phyloP scores from a whole-genome alignment of 2,888 invertebrate genomes.

The Lasioglossum lativentre region DNA sequence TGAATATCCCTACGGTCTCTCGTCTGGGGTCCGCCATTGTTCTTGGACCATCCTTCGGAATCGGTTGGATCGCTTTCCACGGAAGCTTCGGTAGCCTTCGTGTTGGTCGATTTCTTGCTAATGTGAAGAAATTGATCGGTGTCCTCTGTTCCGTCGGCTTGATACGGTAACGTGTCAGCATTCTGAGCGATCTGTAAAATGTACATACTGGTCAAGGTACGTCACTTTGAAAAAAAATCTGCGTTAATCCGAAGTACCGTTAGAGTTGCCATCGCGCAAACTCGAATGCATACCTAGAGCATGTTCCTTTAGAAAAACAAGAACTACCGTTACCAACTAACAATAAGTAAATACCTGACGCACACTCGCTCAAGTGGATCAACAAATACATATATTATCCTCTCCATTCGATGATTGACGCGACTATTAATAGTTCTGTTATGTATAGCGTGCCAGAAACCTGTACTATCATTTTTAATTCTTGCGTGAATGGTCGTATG shows the following conservation, averaged over 20 bases:
- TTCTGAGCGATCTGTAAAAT: constrained; percentile 20
- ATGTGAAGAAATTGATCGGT: too few relatives aligned
- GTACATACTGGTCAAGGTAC: neutral
- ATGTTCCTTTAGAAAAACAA: neutral
- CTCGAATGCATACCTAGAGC: neutral
- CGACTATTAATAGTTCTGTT: neutral
- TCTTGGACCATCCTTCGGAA: constrained; percentile 1
- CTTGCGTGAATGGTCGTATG: neutral
- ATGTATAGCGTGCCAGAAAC: too few relatives aligned
- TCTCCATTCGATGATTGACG: neutral
- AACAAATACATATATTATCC: neutral
- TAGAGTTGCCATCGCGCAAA: neutral
- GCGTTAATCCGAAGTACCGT: neutral
- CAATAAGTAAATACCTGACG: neutral
- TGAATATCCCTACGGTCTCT: neutral
- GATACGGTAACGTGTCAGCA: neutral
- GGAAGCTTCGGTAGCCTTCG: too few relatives aligned
- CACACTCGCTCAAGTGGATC: neutral
- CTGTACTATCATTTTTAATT: neutral
- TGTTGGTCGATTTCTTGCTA: too few relatives aligned
- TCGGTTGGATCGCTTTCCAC: neutral
- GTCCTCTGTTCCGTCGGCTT: neutral
- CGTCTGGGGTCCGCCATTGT: neutral
- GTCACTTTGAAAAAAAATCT: neutral
- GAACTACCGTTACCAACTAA: neutral